Percentiles rank a stretch among this genome's conserved stretches.
Evolutionary conservation across 2,113 vertebrate species (phyloP).

Genomic region (Henicopernis longicauda): DNA sequence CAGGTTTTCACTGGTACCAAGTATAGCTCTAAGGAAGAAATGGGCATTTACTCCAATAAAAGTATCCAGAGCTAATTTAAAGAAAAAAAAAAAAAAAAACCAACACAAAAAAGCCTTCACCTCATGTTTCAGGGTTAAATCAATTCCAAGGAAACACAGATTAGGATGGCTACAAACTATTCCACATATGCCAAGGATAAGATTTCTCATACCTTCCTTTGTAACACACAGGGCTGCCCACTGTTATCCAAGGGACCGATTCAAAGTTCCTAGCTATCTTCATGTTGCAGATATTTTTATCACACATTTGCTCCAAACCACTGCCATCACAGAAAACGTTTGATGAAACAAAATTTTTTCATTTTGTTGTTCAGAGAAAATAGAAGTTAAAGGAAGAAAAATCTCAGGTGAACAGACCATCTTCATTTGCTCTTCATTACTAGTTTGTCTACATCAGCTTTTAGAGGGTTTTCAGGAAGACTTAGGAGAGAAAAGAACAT

Average conservation of each 20-base stretch:
- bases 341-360: not conserved
- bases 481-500: not conserved
- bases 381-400: not conserved
- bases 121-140: not conserved
- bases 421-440: not conserved
- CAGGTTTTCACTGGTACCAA: not conserved
- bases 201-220: not conserved
- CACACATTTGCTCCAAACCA: not conserved
- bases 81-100: not conserved
- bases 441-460: not conserved
- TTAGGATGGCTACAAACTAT: not conserved
- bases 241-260: not conserved
- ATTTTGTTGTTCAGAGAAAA: not conserved
- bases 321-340: not conserved
- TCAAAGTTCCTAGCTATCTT: not conserved
- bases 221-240: not conserved
- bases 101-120: not conserved
- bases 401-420: not conserved
- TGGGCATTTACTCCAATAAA: not conserved
- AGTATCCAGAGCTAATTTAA: not conserved
- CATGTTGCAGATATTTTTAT: slow-evolving; percentile 32
- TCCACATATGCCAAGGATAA: not conserved
- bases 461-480: not conserved
- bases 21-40: not conserved
- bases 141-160: not conserved